Percentiles rank a stretch among this genome's conserved stretches.
Evolutionary conservation across 2,888 invertebrate genomes (phyloP).

Genomic region (Andrena bucephala): DNA sequence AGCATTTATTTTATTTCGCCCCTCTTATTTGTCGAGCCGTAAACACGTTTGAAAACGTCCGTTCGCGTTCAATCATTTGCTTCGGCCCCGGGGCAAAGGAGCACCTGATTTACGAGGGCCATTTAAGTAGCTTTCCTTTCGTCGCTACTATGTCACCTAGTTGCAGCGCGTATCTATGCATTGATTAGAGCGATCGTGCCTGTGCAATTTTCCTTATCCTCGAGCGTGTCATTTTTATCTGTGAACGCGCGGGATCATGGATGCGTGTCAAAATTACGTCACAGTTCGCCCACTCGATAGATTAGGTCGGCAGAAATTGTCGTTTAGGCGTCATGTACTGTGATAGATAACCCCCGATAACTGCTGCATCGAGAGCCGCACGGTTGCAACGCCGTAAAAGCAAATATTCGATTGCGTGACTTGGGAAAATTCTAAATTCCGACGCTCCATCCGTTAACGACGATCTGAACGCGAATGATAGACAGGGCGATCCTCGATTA

Average conservation of each 20-base stretch:
- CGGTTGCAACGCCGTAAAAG: conserved; percentile 5
- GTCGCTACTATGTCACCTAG: background rate
- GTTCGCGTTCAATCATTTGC: background rate
- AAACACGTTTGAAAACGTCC: background rate
- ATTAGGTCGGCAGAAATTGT: conserved; percentile 8
- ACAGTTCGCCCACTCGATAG: background rate
- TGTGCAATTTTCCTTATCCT: background rate
- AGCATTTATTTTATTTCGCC: background rate
- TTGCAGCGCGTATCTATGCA: background rate
- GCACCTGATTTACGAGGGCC: background rate
- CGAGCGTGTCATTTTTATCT: conserved; percentile 6
- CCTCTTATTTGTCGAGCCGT: background rate
- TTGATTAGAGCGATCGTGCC: background rate
- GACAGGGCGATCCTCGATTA: background rate
- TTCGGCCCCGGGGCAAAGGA: background rate
- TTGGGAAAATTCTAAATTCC: background rate
- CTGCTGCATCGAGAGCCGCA: conserved; percentile 28
- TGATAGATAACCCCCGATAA: conserved; percentile 43
- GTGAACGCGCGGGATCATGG: background rate
- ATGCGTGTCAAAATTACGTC: conserved; percentile 11
- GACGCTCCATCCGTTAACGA: background rate
- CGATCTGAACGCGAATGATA: background rate
- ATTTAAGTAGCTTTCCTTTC: background rate
- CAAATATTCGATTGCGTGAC: background rate
- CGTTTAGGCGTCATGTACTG: conserved; percentile 12